Evolutionary conservation across 2,888 invertebrate species (phyloP).

Genomic region (Epistrophella euchroma): DNA sequence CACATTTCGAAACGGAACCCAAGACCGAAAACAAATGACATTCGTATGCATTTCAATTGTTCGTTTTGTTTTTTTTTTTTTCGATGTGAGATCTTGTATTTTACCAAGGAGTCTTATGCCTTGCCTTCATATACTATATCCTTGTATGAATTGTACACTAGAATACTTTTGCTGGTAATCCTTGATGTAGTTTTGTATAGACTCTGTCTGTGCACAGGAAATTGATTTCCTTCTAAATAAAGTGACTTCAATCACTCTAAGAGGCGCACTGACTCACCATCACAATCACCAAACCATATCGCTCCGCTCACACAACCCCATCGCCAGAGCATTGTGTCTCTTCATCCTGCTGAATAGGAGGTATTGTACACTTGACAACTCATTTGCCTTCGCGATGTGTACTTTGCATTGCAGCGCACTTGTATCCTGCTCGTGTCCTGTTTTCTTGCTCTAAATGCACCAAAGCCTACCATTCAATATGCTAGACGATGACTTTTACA

Average conservation of each 20-base stretch:
- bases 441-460: slow-evolving; percentile 34
- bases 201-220: slow-evolving; percentile 50
- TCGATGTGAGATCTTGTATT: background rate
- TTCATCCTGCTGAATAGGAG: background rate
- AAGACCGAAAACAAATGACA: slow-evolving; percentile 42
- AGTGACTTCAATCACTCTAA: slow-evolving; percentile 49
- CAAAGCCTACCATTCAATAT: slow-evolving; percentile 56
- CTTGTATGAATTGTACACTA: slow-evolving; percentile 30
- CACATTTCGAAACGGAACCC: slow-evolving; percentile 14
- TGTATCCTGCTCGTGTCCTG: slow-evolving; percentile 14
- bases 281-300: background rate
- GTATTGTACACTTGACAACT: slow-evolving; percentile 46
- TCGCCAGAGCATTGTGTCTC: background rate
- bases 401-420: slow-evolving; percentile 4
- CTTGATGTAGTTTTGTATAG: slow-evolving; percentile 40
- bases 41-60: slow-evolving; percentile 56
- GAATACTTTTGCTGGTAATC: slow-evolving; percentile 46
- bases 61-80: slow-evolving; percentile 1
- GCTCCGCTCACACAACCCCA: background rate
- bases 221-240: slow-evolving; percentile 70
- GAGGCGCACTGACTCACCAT: slow-evolving; percentile 1
- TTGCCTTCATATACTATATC: background rate
- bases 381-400: slow-evolving; percentile 68
- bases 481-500: slow-evolving; percentile 59
- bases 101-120: background rate